Evolutionary conservation across 2,888 invertebrate species (phyloP).

Genomic region (Eurytoma adleriae): DNA sequence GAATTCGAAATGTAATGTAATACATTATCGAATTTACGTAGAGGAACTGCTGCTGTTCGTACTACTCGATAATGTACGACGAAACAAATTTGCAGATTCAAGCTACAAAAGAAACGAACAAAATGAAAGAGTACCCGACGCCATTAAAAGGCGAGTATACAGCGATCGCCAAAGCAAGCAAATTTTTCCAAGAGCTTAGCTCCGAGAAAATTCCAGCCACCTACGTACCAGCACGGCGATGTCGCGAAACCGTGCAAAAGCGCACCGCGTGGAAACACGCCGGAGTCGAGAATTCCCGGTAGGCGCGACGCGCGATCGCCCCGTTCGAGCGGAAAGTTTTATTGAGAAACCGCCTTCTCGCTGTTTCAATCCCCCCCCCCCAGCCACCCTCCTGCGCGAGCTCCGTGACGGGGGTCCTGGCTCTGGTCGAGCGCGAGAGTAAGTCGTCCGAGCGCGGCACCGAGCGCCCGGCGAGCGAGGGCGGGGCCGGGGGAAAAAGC

Average conservation of each 20-base stretch:
- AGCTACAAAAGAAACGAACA: too few species aligned
- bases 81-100: too few species aligned
- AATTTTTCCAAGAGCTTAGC: neutral
- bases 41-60: too few species aligned
- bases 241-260: neutral
- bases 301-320: constrained; percentile 10
- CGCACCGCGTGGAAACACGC: neutral
- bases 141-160: too few species aligned
- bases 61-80: too few species aligned
- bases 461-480: neutral
- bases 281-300: constrained; percentile 56
- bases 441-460: constrained; percentile 37
- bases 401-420: neutral
- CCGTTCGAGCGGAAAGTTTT: constrained; percentile 33
- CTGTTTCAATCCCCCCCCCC: constrained; percentile 1
- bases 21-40: too few species aligned
- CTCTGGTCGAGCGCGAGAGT: constrained; percentile 32
- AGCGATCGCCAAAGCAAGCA: neutral
- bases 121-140: too few species aligned
- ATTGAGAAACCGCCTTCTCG: constrained; percentile 39
- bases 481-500: constrained; percentile 3
- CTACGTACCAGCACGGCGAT: neutral
- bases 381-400: neutral
- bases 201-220: neutral
- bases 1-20: too few species aligned